These are phyloP conservation scores for Odontamblyopus lacepedii DNA, from an alignment of 2,797 vertebrate genomes.

Conservation along the genomic window DNA sequence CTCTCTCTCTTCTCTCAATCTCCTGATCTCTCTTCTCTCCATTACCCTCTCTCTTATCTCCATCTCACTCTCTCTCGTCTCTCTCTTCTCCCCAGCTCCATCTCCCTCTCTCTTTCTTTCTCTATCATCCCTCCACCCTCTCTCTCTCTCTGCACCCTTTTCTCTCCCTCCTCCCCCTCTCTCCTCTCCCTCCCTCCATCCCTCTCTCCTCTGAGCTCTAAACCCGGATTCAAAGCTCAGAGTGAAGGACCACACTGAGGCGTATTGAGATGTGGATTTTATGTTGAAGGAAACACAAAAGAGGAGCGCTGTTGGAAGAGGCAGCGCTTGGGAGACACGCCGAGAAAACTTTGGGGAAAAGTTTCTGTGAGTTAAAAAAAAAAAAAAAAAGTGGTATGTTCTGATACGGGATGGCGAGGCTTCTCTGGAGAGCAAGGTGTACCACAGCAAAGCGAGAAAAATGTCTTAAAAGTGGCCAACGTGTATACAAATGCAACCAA, in stretches of 20 bases:
- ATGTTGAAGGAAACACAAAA: slow-evolving; percentile 19
- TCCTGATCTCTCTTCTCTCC: no score
- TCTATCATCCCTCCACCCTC: no score
- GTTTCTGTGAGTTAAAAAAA: slow-evolving; percentile 73
- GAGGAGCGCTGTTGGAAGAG: neutral
- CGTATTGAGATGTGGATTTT: slow-evolving; percentile 32
- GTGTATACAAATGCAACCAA: neutral
- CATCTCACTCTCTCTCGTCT: no score
- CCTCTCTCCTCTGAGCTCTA: slow-evolving; percentile 1
- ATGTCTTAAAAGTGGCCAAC: neutral
- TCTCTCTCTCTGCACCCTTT: no score
- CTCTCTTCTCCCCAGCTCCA: no score
- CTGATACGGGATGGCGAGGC: slow-evolving; percentile 77
- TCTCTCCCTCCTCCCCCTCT: no score
- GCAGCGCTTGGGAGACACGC: slow-evolving; percentile 25
- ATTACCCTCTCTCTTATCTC: no score
- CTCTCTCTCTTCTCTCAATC: no score
- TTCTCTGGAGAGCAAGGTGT: slow-evolving; percentile 73
- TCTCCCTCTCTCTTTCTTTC: no score
- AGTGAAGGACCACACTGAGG: slow-evolving; percentile 51
- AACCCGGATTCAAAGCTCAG: slow-evolving; percentile 52
- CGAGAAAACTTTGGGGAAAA: slow-evolving; percentile 72
- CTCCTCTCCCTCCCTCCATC: no score
- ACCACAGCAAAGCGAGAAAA: neutral
- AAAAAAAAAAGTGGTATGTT: slow-evolving; percentile 55